Evolutionary conservation across 2,113 vertebrate genomes (phyloP).

Genomic region (Ceuthmochares aereus): DNA sequence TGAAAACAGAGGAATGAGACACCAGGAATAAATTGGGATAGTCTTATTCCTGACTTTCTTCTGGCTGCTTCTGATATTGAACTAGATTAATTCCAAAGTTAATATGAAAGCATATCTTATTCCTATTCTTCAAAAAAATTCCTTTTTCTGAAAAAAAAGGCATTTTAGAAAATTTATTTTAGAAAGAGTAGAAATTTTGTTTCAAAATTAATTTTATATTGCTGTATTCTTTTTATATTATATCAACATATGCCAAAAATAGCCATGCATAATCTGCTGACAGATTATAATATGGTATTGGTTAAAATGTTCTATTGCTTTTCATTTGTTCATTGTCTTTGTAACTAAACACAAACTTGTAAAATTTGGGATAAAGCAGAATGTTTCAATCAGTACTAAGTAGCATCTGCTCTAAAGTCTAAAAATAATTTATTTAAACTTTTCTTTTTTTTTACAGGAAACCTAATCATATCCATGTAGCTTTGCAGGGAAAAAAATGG

Average conservation of each 20-base stretch:
- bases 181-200: neutral
- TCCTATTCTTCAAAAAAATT: neutral
- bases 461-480: constrained; percentile 16
- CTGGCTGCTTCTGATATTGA: neutral
- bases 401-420: constrained; percentile 42
- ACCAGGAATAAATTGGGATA: neutral
- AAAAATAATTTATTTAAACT: constrained; percentile 53
- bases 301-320: constrained; percentile 46
- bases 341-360: constrained; percentile 49
- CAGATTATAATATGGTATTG: constrained; percentile 52
- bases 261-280: constrained; percentile 18
- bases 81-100: neutral
- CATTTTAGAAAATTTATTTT: neutral
- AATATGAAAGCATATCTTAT: neutral
- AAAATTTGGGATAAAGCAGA: constrained; percentile 43
- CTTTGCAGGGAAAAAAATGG: neutral
- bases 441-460: constrained; percentile 17
- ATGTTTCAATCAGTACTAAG: constrained; percentile 53
- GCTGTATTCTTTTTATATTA: neutral
- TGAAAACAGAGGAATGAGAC: neutral
- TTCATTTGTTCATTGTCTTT: constrained; percentile 62
- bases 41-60: neutral
- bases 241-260: constrained; percentile 29
- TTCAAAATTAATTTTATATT: neutral
- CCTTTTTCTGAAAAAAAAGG: neutral